phyloP scores from a whole-genome alignment of 2,888 invertebrate genomes.

The Leucoma salicis region DNA sequence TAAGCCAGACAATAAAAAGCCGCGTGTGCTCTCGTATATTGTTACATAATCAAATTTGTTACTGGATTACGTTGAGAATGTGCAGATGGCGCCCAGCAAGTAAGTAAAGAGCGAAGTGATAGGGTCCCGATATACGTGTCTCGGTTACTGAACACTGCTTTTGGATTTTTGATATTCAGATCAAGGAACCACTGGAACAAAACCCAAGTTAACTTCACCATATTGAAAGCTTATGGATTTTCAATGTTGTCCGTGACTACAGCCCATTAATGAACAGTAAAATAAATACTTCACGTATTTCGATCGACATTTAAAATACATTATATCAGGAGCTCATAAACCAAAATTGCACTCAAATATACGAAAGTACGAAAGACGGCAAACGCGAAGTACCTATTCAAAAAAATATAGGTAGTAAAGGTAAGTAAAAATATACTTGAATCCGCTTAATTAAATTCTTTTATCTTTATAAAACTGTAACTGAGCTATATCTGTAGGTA shows the following conservation, averaged over 20 bases:
- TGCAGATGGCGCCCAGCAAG: conserved; percentile 77
- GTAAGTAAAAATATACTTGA: too few relatives aligned
- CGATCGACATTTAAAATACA: too few relatives aligned
- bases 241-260: conserved; percentile 68
- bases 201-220: conserved; percentile 76
- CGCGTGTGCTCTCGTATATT: conserved; percentile 45
- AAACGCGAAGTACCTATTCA: too few relatives aligned
- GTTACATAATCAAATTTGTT: conserved; percentile 76
- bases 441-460: too few relatives aligned
- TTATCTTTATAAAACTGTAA: too few relatives aligned
- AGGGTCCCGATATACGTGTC: conserved; percentile 80
- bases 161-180: conserved; percentile 81
- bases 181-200: conserved; percentile 75
- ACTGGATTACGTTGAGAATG: conserved; percentile 75
- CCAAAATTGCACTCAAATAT: too few relatives aligned
- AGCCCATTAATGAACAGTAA: conserved; percentile 55
- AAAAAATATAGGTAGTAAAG: too few relatives aligned
- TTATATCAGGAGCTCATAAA: too few relatives aligned
- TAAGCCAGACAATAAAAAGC: conserved; percentile 38
- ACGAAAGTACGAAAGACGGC: too few relatives aligned
- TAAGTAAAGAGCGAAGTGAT: conserved; percentile 81
- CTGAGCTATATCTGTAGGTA: too few relatives aligned
- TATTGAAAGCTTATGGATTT: conserved; percentile 82
- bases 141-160: conserved; percentile 75
- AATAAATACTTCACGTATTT: too few relatives aligned